Conservation (phyloP, 2,113 vertebrate genomes). For the Serilophus lunatus region DNA sequence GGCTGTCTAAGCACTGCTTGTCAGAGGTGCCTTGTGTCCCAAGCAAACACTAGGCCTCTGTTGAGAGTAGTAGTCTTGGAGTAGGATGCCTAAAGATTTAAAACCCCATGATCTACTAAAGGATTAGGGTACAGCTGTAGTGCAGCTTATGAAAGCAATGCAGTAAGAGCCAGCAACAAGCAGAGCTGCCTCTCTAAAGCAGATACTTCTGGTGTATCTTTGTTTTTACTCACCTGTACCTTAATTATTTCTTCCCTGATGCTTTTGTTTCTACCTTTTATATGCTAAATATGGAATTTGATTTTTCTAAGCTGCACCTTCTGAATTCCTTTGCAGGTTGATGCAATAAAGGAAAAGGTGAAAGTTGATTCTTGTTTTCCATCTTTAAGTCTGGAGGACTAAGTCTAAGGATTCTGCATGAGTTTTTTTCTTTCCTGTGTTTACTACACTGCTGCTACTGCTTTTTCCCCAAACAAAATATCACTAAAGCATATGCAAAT, state of each 20-base stretch:
- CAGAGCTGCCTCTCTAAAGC: constrained; percentile 56
- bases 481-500: constrained; percentile 85
- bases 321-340: constrained; percentile 99
- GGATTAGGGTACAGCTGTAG: neutral
- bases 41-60: no score
- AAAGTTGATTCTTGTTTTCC: constrained; percentile 95
- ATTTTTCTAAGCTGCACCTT: constrained; percentile 90
- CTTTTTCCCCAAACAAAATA: constrained; percentile 80
- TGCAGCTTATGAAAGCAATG: neutral
- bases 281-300: constrained; percentile 79
- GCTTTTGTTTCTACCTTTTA: constrained; percentile 83
- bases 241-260: constrained; percentile 76
- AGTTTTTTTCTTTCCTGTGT: constrained; percentile 85
- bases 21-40: neutral
- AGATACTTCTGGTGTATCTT: constrained; percentile 72
- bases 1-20: neutral
- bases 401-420: constrained; percentile 94
- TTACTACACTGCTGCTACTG: constrained; percentile 88
- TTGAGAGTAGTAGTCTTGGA: neutral
- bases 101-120: neutral
- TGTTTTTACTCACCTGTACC: constrained; percentile 67
- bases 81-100: neutral
- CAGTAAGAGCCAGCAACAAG: neutral
- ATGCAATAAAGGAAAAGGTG: constrained; percentile 96
- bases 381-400: constrained; percentile 97